Conservation (phyloP, 2,113 vertebrate genomes). For the Euleptes europaea region DNA sequence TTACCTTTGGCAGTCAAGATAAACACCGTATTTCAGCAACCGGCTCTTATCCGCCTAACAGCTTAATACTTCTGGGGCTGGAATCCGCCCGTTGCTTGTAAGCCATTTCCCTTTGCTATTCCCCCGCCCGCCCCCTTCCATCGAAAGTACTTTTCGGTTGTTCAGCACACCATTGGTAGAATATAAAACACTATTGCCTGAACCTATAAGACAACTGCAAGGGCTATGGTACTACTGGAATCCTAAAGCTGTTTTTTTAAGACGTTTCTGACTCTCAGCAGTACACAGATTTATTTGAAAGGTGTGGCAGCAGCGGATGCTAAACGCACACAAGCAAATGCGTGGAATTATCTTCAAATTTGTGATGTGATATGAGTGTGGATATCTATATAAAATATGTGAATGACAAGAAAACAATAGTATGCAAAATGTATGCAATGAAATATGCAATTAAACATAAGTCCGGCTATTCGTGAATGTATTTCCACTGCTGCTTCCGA, state of each 20-base stretch:
- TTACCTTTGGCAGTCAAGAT: constrained; percentile 19
- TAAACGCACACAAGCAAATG: not conserved
- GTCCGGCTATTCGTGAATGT: not conserved
- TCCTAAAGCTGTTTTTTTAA: not conserved
- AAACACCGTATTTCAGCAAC: constrained; percentile 21
- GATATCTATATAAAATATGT: too few relatives aligned
- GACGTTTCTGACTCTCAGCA: too few relatives aligned
- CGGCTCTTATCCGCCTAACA: constrained; percentile 1
- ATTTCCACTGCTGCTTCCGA: not conserved
- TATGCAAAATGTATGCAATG: not conserved
- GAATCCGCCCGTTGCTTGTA: not conserved
- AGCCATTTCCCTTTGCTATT: not conserved
- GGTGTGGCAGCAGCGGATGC: not conserved
- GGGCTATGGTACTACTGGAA: not conserved
- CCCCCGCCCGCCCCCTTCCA: not conserved
- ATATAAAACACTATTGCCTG: not conserved
- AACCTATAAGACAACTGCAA: not conserved
- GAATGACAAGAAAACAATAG: too few relatives aligned
- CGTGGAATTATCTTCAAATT: not conserved
- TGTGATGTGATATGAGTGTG: too few relatives aligned
- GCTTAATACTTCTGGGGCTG: not conserved
- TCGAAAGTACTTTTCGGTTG: not conserved
- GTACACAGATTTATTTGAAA: not conserved
- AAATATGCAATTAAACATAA: not conserved
- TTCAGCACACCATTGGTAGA: not conserved